Percentiles rank a stretch among this genome's conserved stretches.
These are phyloP conservation scores for Dicroscelio sp. DNA, from an alignment of 2,888 invertebrate genomes.

Conservation along the genomic window DNA sequence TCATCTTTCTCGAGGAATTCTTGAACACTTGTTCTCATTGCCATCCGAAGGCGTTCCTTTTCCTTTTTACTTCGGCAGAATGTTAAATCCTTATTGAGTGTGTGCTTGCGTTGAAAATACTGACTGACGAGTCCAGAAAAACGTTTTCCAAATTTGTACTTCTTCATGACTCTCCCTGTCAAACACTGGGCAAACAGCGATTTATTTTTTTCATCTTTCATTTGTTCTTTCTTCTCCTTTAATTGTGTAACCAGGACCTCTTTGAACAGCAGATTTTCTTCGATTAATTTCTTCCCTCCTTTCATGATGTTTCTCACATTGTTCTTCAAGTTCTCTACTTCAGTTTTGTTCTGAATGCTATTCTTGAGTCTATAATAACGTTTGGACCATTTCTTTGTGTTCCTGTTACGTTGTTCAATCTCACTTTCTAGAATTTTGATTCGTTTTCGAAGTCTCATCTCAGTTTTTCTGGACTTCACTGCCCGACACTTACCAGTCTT, in stretches of 20 bases:
- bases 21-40: conserved; percentile 38
- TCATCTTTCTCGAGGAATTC: conserved; percentile 61
- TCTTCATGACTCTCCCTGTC: conserved; percentile 52
- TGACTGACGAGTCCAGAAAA: neutral
- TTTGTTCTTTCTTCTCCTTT: neutral
- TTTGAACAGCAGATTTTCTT: conserved; percentile 34
- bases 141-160: conserved; percentile 23
- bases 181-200: conserved; percentile 30
- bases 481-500: neutral
- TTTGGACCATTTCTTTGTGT: neutral
- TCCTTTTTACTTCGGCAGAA: conserved; percentile 29
- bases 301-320: conserved; percentile 39
- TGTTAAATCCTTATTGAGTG: neutral
- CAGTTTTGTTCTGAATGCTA: neutral
- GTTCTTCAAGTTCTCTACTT: conserved; percentile 5
- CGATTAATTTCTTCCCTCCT: conserved; percentile 3
- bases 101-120: conserved; percentile 31
- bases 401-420: neutral
- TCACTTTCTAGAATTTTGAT: neutral
- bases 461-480: conserved; percentile 15
- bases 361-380: conserved; percentile 28
- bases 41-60: neutral
- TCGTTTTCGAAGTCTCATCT: conserved; percentile 10
- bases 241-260: conserved; percentile 43
- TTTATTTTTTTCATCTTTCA: conserved; percentile 36